phyloP scores from a whole-genome alignment of 2,797 vertebrate species.

The Pygocentrus nattereri region DNA sequence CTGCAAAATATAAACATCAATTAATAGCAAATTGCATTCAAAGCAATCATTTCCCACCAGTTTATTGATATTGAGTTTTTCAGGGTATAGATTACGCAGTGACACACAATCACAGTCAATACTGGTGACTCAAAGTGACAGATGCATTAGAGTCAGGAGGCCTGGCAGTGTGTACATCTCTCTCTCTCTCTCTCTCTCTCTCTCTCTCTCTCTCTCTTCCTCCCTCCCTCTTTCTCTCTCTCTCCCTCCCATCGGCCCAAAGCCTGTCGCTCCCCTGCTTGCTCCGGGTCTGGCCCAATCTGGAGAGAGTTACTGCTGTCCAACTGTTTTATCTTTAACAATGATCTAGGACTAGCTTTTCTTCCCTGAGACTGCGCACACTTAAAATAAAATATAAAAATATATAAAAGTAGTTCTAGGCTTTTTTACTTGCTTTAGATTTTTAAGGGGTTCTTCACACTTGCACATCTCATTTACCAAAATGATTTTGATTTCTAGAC shows the following conservation, averaged over 20 bases:
- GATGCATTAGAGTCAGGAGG: conserved; percentile 67
- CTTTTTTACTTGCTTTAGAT: neutral
- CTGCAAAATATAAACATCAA: neutral
- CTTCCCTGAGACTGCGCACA: neutral
- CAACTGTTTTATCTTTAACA: conserved; percentile 25
- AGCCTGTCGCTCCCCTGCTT: conserved; percentile 62
- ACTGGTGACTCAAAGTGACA: conserved; percentile 63
- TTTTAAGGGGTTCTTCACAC: neutral
- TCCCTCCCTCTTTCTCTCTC: conserved; percentile 42
- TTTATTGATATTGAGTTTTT: conserved; percentile 22
- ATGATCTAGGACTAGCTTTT: conserved; percentile 33
- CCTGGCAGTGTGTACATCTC: conserved; percentile 58
- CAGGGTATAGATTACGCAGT: conserved; percentile 36
- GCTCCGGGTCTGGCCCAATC: conserved; percentile 62
- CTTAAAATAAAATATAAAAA: neutral
- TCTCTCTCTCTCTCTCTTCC: conserved; percentile 43
- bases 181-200: conserved; percentile 43
- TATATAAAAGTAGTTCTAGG: neutral
- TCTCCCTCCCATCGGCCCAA: conserved; percentile 50
- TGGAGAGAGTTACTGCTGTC: conserved; percentile 64
- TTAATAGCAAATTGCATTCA: neutral
- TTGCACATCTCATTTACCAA: neutral
- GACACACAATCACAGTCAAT: conserved; percentile 41
- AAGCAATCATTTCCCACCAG: neutral
- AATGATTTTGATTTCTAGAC: too few relatives aligned